Base-by-base conservation (phyloP, 2,797 vertebrate genomes). In the Eutrigla gurnardus region DNA sequence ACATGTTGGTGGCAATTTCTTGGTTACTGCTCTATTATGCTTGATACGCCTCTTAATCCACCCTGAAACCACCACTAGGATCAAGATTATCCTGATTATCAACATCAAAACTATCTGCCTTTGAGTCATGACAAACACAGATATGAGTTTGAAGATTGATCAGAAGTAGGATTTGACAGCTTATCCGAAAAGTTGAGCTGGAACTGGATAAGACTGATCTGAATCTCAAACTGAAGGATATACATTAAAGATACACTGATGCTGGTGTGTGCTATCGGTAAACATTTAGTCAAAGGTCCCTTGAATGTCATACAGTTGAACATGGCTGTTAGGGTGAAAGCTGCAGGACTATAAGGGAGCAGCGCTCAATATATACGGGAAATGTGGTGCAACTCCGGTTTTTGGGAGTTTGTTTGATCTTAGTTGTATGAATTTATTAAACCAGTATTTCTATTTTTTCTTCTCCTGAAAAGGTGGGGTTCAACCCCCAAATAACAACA, bases 51-150 rank as follows among this genome's bases (percentile, higher is more conserved):
- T 83, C 72, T 74, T 81, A 85, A 85, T 78, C 77, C 67, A 45
- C 63, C 79, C 77, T 18, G 40, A 78, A 83, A 84, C 72, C 79
- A 73, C 43, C 60, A 80, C 77, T 85, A 75, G 77, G 77, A 88
- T 90, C 57, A 83, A 88, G 84, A 88, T 84, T 79, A 84, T 74
- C 69, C 73, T 39, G 33, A 80, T 80, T 73, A 75, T 67, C 74
- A 73, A 65, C 70, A 63, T 80, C 57, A 70, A 47, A 82, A 70
- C 49, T 5, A 68, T 81, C 69, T 72, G 73, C 84, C 85, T 81
- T 53, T n/a, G 63, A 83, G 76, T 64, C 58, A 53, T 65, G 43
- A 74, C 65, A 70, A 80, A 65, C 40, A 64, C 71, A 78, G 77
- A 84, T 40, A 77, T 35, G 60, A 72, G 36, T 77, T 72, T 60